These are phyloP conservation scores for Platycheirus rosarum DNA, from an alignment of 2,888 invertebrate species.

Conservation along the genomic window DNA sequence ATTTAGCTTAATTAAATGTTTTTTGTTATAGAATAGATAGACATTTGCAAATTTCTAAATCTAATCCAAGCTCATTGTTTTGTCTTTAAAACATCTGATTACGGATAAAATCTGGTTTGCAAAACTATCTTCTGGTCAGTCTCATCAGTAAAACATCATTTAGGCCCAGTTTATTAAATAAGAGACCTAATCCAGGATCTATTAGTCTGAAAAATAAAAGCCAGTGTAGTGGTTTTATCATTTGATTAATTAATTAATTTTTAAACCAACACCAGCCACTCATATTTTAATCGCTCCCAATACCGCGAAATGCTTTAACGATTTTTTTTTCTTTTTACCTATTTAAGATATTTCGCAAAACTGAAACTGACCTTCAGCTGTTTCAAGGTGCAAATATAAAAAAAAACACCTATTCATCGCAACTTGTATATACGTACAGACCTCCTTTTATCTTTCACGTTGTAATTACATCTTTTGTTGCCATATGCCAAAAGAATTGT, in stretches of 20 bases:
- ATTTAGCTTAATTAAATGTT: too few species aligned
- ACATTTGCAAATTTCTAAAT: too few species aligned
- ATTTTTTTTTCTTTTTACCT: not conserved
- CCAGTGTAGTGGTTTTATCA: too few species aligned
- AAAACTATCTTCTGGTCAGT: too few species aligned
- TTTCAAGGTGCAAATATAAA: slow-evolving; percentile 18
- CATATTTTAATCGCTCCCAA: slow-evolving; percentile 3
- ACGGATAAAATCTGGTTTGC: too few species aligned
- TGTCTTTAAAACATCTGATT: too few species aligned
- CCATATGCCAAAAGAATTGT: slow-evolving; percentile 25
- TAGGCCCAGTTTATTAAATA: too few species aligned
- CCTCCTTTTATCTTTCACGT: slow-evolving; percentile 15
- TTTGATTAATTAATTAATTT: too few species aligned
- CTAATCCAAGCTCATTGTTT: too few species aligned
- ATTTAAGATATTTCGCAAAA: slow-evolving; percentile 31
- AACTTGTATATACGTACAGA: not conserved
- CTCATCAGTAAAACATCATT: too few species aligned
- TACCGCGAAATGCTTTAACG: slow-evolving; percentile 11
- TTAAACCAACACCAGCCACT: not conserved
- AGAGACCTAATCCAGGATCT: not conserved
- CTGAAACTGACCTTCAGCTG: slow-evolving; percentile 31
- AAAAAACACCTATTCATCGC: not conserved
- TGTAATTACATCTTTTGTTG: slow-evolving; percentile 19
- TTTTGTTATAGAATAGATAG: too few species aligned
- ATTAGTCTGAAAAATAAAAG: not conserved